Base-by-base conservation (phyloP, 2,888 invertebrate species). In the Diabrotica balteata region DNA sequence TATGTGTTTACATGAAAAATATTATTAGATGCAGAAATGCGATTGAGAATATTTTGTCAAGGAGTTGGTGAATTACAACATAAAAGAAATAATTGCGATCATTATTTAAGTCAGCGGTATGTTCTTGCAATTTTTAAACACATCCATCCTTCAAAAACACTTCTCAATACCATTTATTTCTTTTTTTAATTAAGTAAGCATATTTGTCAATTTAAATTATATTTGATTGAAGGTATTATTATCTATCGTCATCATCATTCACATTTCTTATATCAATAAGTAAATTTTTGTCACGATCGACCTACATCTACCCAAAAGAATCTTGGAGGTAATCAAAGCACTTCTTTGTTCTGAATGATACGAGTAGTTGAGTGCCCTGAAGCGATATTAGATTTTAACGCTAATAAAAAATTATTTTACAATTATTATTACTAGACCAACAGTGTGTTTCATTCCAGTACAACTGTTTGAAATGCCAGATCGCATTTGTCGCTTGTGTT, bases 121-220 rank as follows among this genome's bases (percentile, higher is more conserved):
- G 42, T 42, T 53, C 42, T 32, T 8, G 53, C 53, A 53, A 53
- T 53, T 53, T 53, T 53, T 32, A 52, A 9, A 8, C 52, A 32
- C 22, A 5, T 42, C 22, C 32, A 32, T 32, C 17, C 11, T 32
- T 53, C 53, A 6, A 32, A 53, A 53, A 51, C 17, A 8, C 51
- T 17, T 7, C 8, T 51, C 17, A 51, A 11, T 52, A 22, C 52
- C 52, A 52, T 52, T 52, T 32, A 32, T 53, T n/a, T 53, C 22
- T 52, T 52, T 32, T 51, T 51, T 53, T 53, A 53, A 53, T 53
- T 53, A 22, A 32, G 9, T 22, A 42, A 53, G 42, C 32, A 53
- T 53, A 53, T 53, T 53, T 32, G 53, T 53, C 42, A 53, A 53
- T 53, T 22, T 32, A 53, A 53, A 53, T 53, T 53, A 53, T 53